phyloP scores from a whole-genome alignment of 2,888 invertebrate genomes.

The Plagodis dolabraria region DNA sequence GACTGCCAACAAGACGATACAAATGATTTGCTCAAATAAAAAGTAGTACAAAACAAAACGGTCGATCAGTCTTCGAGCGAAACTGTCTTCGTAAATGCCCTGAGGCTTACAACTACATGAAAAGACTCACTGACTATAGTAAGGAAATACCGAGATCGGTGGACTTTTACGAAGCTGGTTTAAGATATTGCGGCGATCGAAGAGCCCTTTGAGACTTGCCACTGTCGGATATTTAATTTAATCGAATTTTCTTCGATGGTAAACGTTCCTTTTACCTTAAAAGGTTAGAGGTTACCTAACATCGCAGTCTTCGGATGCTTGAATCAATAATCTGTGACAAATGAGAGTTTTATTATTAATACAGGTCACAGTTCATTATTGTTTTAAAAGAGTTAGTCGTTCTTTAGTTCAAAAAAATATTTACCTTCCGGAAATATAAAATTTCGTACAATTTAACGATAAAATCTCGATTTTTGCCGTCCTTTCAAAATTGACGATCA shows the following conservation, averaged over 20 bases:
- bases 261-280: slow-evolving; percentile 49
- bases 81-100: slow-evolving; percentile 25
- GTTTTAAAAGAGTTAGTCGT: no score
- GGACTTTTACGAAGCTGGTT: slow-evolving; percentile 56
- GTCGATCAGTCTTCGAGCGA: slow-evolving; percentile 8
- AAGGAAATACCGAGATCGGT: slow-evolving; percentile 51
- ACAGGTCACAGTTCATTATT: no score
- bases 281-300: neutral
- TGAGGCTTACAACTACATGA: slow-evolving; percentile 38
- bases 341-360: no score
- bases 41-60: slow-evolving; percentile 7
- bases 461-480: neutral
- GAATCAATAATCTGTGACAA: no score
- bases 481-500: slow-evolving; percentile 1
- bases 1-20: neutral
- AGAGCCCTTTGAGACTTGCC: slow-evolving; percentile 76
- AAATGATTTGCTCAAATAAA: slow-evolving; percentile 3
- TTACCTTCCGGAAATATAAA: no score
- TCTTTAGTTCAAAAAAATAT: no score
- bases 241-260: slow-evolving; percentile 74
- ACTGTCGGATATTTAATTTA: slow-evolving; percentile 79
- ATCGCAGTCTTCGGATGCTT: no score
- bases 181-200: slow-evolving; percentile 78
- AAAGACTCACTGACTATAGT: slow-evolving; percentile 51
- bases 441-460: neutral